These are phyloP conservation scores for Butorides virescens DNA, from an alignment of 2,113 vertebrate species.

Conservation along the genomic window DNA sequence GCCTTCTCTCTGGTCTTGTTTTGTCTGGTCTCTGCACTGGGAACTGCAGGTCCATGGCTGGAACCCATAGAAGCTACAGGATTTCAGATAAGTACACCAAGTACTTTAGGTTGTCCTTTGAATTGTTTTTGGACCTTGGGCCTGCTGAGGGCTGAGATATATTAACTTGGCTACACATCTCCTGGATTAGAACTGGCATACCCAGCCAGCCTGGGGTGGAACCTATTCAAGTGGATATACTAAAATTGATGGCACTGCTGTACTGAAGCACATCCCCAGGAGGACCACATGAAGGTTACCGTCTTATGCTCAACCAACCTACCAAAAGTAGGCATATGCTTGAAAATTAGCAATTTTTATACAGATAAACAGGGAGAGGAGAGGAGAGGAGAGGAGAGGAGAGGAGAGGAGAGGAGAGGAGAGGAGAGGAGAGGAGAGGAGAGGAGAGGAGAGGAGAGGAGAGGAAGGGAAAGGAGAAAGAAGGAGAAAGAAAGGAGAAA, in stretches of 20 bases:
- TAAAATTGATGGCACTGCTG: neutral
- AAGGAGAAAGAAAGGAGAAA: rapidly evolving
- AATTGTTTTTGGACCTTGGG: neutral
- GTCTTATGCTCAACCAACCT: neutral
- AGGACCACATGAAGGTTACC: neutral
- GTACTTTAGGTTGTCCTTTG: neutral
- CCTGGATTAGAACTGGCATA: neutral
- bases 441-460: too few relatives aligned
- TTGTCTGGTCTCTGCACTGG: neutral
- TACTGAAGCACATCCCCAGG: neutral
- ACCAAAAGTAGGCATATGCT: neutral
- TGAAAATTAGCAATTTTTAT: neutral
- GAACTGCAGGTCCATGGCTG: neutral
- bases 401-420: rapidly evolving
- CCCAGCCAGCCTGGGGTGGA: neutral
- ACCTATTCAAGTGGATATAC: neutral
- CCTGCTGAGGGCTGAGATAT: neutral
- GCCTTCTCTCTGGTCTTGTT: neutral
- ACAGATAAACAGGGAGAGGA: neutral
- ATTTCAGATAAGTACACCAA: neutral
- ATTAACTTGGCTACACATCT: conserved; percentile 10
- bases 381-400: too few relatives aligned
- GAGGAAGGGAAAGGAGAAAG: rapidly evolving
- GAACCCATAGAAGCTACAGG: neutral
- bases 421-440: rapidly evolving